Conservation (phyloP, 2,888 invertebrate genomes). For the Yponomeuta plumbellus region DNA sequence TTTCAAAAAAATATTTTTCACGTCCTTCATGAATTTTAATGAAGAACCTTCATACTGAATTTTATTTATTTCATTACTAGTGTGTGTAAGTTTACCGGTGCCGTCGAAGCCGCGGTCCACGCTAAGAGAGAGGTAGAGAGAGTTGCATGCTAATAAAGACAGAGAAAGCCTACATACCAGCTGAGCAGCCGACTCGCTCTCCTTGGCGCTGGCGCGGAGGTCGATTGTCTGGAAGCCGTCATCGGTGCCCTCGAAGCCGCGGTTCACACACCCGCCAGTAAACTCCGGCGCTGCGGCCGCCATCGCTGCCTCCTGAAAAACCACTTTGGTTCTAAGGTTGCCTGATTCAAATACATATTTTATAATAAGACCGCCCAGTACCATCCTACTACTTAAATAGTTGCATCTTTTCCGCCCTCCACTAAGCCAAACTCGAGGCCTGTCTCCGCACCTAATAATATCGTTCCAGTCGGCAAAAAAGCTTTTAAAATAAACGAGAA, state of each 20-base stretch:
- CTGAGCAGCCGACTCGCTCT: constrained; percentile 13
- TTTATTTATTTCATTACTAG: constrained; percentile 66
- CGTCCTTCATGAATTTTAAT: too few species aligned
- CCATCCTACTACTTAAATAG: background rate
- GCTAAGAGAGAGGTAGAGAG: too few species aligned
- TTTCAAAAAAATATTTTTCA: too few species aligned
- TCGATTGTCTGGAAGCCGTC: constrained; percentile 72
- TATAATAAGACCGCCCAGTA: background rate
- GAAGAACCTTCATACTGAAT: too few species aligned
- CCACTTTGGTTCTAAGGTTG: background rate
- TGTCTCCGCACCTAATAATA: too few species aligned
- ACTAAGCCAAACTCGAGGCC: too few species aligned
- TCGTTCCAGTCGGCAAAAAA: too few species aligned
- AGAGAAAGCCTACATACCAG: background rate
- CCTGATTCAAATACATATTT: background rate
- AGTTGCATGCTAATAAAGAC: background rate
- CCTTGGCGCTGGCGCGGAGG: constrained; percentile 39
- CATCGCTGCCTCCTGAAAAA: background rate
- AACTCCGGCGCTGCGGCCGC: constrained; percentile 32
- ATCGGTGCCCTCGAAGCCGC: constrained; percentile 58
- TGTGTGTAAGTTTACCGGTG: constrained; percentile 65
- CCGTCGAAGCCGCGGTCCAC: constrained; percentile 65
- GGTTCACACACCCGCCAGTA: constrained; percentile 55
- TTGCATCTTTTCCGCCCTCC: background rate
- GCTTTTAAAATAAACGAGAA: too few species aligned